Evolutionary conservation across 2,888 invertebrate species (phyloP).

Genomic region (Pristionchus exspectatus): DNA sequence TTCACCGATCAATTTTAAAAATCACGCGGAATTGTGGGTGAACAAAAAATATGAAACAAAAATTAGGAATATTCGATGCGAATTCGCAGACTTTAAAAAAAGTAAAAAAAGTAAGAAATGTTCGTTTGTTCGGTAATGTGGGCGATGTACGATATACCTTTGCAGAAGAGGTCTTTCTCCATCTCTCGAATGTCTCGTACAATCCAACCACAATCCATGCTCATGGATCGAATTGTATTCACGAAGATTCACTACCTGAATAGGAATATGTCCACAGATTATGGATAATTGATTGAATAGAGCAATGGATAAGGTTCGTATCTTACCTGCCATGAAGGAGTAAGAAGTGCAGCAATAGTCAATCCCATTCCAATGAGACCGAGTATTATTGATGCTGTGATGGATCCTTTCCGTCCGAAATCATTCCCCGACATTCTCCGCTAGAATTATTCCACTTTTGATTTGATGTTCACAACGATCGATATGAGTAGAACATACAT

Average conservation of each 20-base stretch:
- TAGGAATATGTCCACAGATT: not conserved
- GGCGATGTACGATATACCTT: conserved; percentile 69
- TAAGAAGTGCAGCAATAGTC: conserved; percentile 77
- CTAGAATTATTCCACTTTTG: conserved; percentile 57
- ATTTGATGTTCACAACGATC: not conserved
- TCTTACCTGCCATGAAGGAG: conserved; percentile 74
- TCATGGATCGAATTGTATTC: conserved; percentile 78
- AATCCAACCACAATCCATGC: conserved; percentile 78
- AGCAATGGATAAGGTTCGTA: not conserved
- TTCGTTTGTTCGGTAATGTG: no score
- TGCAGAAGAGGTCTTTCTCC: conserved; percentile 73
- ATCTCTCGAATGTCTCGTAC: conserved; percentile 76
- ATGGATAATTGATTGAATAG: not conserved
- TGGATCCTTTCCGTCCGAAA: conserved; percentile 69
- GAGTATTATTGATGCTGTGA: conserved; percentile 70
- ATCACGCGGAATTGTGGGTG: no score
- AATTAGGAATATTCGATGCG: no score
- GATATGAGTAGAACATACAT: conserved; percentile 28
- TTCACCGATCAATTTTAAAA: no score
- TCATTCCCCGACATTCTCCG: conserved; percentile 66
- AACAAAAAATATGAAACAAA: no score
- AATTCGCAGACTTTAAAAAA: no score
- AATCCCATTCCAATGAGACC: conserved; percentile 75
- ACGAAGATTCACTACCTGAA: conserved; percentile 73
- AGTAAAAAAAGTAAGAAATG: no score